Evolutionary conservation across 1,140 invertebrate species (phyloP).

Genomic region (Euwallacea fornicatus): DNA sequence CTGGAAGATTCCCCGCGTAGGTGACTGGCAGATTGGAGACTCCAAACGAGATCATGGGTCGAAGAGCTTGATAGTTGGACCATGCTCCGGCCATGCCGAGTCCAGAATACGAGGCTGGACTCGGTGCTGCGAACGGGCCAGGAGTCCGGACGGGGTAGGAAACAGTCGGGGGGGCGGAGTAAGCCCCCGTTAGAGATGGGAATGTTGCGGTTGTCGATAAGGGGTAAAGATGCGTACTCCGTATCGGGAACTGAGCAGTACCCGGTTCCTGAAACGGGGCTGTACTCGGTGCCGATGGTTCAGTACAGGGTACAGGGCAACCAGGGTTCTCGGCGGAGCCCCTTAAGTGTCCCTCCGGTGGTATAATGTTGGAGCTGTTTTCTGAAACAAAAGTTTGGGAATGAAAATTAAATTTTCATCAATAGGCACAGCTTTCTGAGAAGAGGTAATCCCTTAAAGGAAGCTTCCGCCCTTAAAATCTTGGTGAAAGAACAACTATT

Average conservation of each 20-base stretch:
- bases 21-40: constrained; percentile 19
- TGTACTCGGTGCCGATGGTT: too few species aligned
- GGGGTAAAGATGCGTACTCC: too few species aligned
- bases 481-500: constrained; percentile 9
- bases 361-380: constrained; percentile 21
- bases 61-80: constrained; percentile 20
- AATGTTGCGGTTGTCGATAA: too few species aligned
- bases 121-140: too few species aligned
- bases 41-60: constrained; percentile 20
- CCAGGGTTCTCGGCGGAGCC: constrained; percentile 17
- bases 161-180: too few species aligned
- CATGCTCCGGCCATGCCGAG: constrained; percentile 22
- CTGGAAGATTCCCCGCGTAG: constrained; percentile 13
- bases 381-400: constrained; percentile 4
- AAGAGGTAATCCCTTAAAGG: constrained; percentile 11
- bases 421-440: background rate
- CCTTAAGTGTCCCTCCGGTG: constrained; percentile 15
- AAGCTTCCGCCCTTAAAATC: constrained; percentile 10
- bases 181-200: too few species aligned
- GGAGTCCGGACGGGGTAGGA: too few species aligned
- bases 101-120: background rate
- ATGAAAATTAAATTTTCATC: background rate
- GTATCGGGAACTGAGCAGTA: too few species aligned
- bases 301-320: background rate
- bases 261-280: too few species aligned